These are phyloP conservation scores for Papilio xuthus DNA, from an alignment of 1,140 invertebrate species.

Conservation along the genomic window DNA sequence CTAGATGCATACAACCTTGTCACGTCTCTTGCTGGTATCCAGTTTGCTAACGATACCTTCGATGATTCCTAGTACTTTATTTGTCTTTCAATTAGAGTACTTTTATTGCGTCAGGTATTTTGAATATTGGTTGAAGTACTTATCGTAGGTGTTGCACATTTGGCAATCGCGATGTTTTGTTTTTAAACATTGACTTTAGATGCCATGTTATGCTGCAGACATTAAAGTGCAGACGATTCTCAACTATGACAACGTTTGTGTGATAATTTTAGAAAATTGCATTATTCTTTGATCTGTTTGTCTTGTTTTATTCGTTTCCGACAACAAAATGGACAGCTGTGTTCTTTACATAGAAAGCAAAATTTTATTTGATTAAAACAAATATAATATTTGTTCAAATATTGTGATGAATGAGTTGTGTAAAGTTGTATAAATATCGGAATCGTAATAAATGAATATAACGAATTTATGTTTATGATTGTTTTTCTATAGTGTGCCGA, in stretches of 20 bases:
- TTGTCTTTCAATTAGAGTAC: conserved; percentile 48
- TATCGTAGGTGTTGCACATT: conserved; percentile 21
- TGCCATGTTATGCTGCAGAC: neutral
- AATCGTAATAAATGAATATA: too few relatives aligned
- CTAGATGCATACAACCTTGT: conserved; percentile 35
- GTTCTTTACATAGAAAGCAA: too few relatives aligned
- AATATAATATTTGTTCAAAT: too few relatives aligned
- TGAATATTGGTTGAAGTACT: conserved; percentile 18
- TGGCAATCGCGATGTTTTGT: neutral
- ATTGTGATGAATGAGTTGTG: too few relatives aligned
- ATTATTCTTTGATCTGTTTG: too few relatives aligned
- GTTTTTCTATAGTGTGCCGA: too few relatives aligned
- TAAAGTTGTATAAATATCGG: too few relatives aligned
- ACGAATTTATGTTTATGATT: too few relatives aligned
- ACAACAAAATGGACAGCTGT: too few relatives aligned
- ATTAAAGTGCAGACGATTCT: too few relatives aligned
- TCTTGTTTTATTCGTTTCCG: too few relatives aligned
- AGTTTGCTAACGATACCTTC: conserved; percentile 35
- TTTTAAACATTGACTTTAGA: neutral
- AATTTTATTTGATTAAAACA: too few relatives aligned
- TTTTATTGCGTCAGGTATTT: conserved; percentile 38
- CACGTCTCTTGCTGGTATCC: conserved; percentile 24
- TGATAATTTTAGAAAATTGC: neutral
- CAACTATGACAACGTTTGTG: neutral
- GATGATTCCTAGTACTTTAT: conserved; percentile 37